Evolutionary conservation across 2,797 vertebrate genomes (phyloP), one percentile per base, ranked within the genome.

Genomic region (Rhyacichthys aspro): DNA sequence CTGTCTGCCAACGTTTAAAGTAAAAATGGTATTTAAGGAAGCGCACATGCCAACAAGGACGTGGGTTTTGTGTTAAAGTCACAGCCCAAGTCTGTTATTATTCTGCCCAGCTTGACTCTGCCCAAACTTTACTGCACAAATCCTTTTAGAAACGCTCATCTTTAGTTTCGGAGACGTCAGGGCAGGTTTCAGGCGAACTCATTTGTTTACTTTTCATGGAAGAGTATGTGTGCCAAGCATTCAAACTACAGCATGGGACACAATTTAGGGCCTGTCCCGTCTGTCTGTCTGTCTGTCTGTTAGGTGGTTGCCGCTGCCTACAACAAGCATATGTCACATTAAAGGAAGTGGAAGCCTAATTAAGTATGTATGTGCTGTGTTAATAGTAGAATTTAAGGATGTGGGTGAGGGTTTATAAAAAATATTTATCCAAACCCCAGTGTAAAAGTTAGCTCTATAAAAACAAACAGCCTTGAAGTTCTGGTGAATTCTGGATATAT

Each of bases 131-230:
- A 10, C 9, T 36, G 11, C 39, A 63, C 59, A 45, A 42, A 7
- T 32, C 58, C 39, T 12, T 28, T 45, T 3, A 43, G 17, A 16
- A 17, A 54, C 9, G 33, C 15, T 28, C 41, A 58, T 17, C 32
- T 2, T 57, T 18, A 19, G 28, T 14, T 10, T 1, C 19, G 3
- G 17, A 9, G 32, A 61, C 16, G 48, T 12, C 33, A 34, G 41
- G 14, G 45, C 52, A 41, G 23, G 42, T 19, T 53, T 43, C 12
- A 46, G 18, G 53, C 43, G 28, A 46, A 50, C 49, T 5, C 37
- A 41, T 72, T 59, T 79, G 82, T 83, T 85, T 83, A 85, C 70
- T 73, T 74, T 70, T 59, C 59, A 38, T 76, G 44, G 63, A 63
- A 54, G 64, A 38, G 11, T 2, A 3, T 38, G 37, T 38, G 37